Conservation (phyloP, 2,797 vertebrate genomes). For the Sorex maritimensis region DNA sequence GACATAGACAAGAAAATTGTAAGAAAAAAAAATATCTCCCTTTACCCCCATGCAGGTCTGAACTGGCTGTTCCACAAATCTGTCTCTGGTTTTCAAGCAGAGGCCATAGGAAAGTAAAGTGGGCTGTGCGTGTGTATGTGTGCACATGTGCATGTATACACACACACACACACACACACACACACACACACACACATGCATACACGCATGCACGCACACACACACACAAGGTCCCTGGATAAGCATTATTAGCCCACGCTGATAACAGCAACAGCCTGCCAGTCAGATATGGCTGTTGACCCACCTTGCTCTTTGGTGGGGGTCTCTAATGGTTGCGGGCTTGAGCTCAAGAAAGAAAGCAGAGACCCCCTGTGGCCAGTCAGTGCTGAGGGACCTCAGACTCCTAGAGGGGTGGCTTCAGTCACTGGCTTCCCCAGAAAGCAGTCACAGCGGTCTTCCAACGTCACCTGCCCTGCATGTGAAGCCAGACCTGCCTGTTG, state of each 20-base stretch:
- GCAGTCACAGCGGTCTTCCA: neutral
- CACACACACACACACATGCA: neutral
- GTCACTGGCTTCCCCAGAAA: neutral
- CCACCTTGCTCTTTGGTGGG: neutral
- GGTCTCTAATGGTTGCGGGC: neutral
- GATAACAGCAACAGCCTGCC: neutral
- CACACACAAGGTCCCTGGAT: too few species aligned
- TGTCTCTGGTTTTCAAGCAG: neutral
- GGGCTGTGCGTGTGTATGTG: too few species aligned
- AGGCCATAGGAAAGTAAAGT: neutral
- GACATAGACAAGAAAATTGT: neutral
- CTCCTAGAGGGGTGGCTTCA: neutral
- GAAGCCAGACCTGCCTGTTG: neutral
- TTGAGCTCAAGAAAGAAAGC: neutral
- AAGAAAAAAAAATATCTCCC: neutral
- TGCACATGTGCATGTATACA: too few species aligned
- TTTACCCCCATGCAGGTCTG: neutral
- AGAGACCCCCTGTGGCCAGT: neutral
- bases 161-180: too few species aligned
- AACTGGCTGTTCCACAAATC: neutral
- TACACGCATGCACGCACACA: neutral
- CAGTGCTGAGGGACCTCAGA: neutral
- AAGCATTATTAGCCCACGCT: too few species aligned
- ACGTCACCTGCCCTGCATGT: rapidly evolving
- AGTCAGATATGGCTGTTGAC: neutral